Base-by-base conservation (phyloP, 1,140 invertebrate genomes). In the Caenorhabditis tropicalis region DNA sequence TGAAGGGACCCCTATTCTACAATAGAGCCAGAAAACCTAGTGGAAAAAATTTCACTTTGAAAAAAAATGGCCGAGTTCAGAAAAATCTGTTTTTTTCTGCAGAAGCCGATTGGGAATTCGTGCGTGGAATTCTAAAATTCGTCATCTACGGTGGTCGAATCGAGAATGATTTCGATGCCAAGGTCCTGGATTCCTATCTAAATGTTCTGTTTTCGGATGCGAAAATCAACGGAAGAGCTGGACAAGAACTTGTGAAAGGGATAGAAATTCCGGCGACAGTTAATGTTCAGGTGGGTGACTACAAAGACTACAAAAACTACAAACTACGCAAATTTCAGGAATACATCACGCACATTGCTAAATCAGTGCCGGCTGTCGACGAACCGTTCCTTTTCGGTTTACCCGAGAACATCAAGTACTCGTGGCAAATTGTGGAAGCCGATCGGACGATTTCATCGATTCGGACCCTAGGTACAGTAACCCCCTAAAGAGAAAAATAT, bases 91-190 rank as follows among this genome's bases (percentile, higher is more conserved):
- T 87, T 84, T 87, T 1, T 91, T 27, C 21, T 81, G n/a, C 65
- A 82, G 27, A 48, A 43, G 85, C 94, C 3, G 92, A 95, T 86
- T 97, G 96, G 95, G 92, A 94, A 70, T 94, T 94, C 85, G 92
- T 97, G 49, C 94, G 94, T 87, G 95, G 96, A 9, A 91, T 98
- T 5, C 94, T 94, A 89, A 94, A 95, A 88, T 93, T 94, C 81
- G 94, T 95, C 0, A 94, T 97, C 82, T 98, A 96, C 89, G 96
- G 96, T 1, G 96, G 96, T 1, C 92, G 95, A 53, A 93, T 98
- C 9, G 95, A 96, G 90, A 95, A 96, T 88, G 90, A 92, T 9
- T 94, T 95, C 90, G 96, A 98, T 92, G 91, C 94, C 79, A 92
- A 93, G 58, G 94, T 96, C 2, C 90, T 98, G 29, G 91, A 93